phyloP scores from a whole-genome alignment of 2,113 vertebrate genomes.

The Lepisosteus osseus region DNA sequence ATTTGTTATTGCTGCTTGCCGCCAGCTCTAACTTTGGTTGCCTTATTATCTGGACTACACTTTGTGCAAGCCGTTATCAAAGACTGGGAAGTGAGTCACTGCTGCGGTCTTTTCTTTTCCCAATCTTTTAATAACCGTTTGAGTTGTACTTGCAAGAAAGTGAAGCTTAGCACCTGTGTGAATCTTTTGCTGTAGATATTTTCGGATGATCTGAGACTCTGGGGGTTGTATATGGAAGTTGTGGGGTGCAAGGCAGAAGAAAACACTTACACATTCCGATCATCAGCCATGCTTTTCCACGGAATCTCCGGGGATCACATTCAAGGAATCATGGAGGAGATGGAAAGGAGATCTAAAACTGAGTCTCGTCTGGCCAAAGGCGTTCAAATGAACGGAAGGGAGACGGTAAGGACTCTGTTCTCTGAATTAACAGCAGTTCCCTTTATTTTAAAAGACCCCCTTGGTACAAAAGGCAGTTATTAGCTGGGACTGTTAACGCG shows the following conservation, averaged over 20 bases:
- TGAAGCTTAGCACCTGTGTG: conserved; percentile 41
- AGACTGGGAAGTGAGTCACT: conserved; percentile 36
- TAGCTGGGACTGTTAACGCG: no score
- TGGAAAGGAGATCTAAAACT: conserved; percentile 93
- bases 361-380: conserved; percentile 92
- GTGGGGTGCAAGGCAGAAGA: conserved; percentile 95
- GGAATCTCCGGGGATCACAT: conserved; percentile 99
- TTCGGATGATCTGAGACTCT: conserved; percentile 81
- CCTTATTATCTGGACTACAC: conserved; percentile 69
- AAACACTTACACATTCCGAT: conserved; percentile 94
- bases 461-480: no score
- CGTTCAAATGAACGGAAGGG: conserved; percentile 93
- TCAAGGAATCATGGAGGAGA: conserved; percentile 99
- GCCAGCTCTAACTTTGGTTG: conserved; percentile 38
- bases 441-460: no score
- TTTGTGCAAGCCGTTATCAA: conserved; percentile 39
- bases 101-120: conserved; percentile 40
- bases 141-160: conserved; percentile 43
- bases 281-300: conserved; percentile 99
- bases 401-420: conserved; percentile 78
- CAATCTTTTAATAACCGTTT: conserved; percentile 29
- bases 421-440: no score
- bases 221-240: conserved; percentile 96
- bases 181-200: conserved; percentile 54
- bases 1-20: conserved; percentile 16